Percentiles rank a stretch among this genome's conserved stretches.
Evolutionary conservation across 2,113 vertebrate species (phyloP).

Genomic region (Larimichthys crocea): DNA sequence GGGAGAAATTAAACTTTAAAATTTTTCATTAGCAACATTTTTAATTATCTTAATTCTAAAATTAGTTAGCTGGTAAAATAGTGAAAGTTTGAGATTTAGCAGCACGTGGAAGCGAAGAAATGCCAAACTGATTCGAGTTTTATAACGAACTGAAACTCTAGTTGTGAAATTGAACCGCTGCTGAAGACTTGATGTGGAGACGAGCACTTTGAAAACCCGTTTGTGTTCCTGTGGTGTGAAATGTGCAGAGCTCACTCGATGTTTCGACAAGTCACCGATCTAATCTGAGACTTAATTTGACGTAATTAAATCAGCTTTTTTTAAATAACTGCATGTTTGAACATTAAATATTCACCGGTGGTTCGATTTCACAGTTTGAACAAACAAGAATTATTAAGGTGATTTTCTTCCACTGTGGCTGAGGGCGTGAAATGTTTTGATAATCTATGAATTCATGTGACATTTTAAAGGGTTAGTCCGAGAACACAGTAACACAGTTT

Average conservation of each 20-base stretch:
- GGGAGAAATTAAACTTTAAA: background rate
- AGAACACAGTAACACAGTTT: background rate
- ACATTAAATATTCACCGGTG: background rate
- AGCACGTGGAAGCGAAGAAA: background rate
- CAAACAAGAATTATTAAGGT: background rate
- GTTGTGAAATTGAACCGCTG: background rate
- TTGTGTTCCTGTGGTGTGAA: background rate
- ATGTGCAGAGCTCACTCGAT: background rate
- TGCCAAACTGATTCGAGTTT: background rate
- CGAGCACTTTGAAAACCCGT: too few species aligned
- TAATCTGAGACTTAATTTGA: too few species aligned
- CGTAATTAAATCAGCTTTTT: background rate
- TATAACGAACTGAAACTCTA: background rate
- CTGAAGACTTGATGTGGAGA: background rate
- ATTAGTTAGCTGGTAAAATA: background rate
- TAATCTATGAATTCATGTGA: background rate
- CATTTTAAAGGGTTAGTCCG: slow-evolving; percentile 1
- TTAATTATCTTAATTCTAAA: background rate
- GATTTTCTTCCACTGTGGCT: background rate
- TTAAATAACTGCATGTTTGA: background rate
- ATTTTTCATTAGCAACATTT: background rate
- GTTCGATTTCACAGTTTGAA: background rate
- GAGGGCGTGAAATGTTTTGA: background rate
- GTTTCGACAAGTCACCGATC: too few species aligned
- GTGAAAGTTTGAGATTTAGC: background rate